Evolutionary conservation across 23 tunicate genomes (phyloP).

Genomic region (Ciona savignyi): DNA sequence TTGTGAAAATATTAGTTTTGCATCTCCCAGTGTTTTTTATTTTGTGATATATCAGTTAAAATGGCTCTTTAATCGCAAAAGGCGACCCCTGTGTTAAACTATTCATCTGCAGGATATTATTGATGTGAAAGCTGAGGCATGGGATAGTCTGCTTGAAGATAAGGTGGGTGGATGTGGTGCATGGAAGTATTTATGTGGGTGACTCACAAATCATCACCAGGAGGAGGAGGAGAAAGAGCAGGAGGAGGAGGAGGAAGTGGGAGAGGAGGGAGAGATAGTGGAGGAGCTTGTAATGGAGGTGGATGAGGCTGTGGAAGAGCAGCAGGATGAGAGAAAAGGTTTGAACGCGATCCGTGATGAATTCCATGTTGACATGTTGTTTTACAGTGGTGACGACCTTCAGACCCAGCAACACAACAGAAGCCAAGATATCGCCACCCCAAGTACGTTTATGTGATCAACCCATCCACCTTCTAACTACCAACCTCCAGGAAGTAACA

Average conservation of each 20-base stretch:
- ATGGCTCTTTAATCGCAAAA: too few relatives aligned
- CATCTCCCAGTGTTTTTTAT: too few relatives aligned
- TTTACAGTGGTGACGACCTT: background rate
- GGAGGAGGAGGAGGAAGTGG: slow-evolving; percentile 51
- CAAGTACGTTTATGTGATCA: background rate
- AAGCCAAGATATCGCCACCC: too few relatives aligned
- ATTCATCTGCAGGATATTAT: background rate
- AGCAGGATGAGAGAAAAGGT: slow-evolving; percentile 44
- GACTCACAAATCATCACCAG: too few relatives aligned
- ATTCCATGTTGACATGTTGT: too few relatives aligned
- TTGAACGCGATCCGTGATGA: too few relatives aligned
- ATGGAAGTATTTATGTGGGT: too few relatives aligned
- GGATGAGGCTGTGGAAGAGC: slow-evolving; percentile 40
- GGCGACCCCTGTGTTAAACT: background rate
- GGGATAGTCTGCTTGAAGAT: background rate
- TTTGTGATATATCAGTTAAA: too few relatives aligned
- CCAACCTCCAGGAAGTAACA: background rate
- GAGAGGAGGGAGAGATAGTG: slow-evolving; percentile 87
- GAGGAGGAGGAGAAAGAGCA: slow-evolving; percentile 54
- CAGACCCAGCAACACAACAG: background rate
- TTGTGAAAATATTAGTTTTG: too few relatives aligned
- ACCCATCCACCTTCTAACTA: background rate
- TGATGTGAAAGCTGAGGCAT: background rate
- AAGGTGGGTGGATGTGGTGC: background rate
- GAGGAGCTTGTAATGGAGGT: slow-evolving; percentile 75